phyloP scores from a whole-genome alignment of 1,140 invertebrate genomes.

The Drosophila repleta region DNA sequence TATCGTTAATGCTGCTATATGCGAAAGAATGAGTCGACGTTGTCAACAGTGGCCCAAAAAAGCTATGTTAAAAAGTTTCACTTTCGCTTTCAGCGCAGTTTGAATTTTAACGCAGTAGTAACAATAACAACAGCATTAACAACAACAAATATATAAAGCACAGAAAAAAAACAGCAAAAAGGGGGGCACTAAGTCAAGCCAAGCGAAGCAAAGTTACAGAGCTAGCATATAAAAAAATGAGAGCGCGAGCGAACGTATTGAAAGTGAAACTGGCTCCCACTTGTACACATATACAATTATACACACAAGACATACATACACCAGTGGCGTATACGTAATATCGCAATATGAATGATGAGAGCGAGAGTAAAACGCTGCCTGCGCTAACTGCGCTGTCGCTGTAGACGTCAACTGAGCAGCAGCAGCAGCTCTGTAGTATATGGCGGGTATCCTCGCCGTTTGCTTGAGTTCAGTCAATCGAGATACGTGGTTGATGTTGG shows the following conservation, averaged over 20 bases:
- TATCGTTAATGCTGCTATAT: constrained; percentile 34
- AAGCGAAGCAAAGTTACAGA: constrained; percentile 52
- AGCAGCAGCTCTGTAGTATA: constrained; percentile 58
- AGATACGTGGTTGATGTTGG: constrained; percentile 84
- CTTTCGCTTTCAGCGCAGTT: constrained; percentile 76
- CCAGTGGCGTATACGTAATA: constrained; percentile 67
- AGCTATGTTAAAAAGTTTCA: constrained; percentile 76
- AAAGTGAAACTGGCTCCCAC: constrained; percentile 72
- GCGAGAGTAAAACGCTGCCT: constrained; percentile 64
- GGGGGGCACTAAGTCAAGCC: constrained; percentile 75
- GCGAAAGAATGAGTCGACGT: constrained; percentile 41
- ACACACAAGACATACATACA: constrained; percentile 15
- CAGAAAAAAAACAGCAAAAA: constrained; percentile 38
- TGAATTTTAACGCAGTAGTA: constrained; percentile 63
- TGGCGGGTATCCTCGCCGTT: constrained; percentile 82
- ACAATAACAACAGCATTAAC: constrained; percentile 5
- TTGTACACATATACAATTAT: constrained; percentile 4
- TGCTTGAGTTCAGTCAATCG: constrained; percentile 84
- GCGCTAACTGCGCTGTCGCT: constrained; percentile 17
- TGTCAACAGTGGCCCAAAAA: constrained; percentile 66
- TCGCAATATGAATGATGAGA: constrained; percentile 55
- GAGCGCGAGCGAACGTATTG: constrained; percentile 48
- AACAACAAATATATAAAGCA: constrained; percentile 34
- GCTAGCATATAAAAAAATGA: constrained; percentile 40
- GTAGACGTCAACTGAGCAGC: constrained; percentile 13